Evolutionary conservation across 2,888 invertebrate species (phyloP), one percentile per base, ranked within the genome.

Genomic region (Deilephila porcellus): DNA sequence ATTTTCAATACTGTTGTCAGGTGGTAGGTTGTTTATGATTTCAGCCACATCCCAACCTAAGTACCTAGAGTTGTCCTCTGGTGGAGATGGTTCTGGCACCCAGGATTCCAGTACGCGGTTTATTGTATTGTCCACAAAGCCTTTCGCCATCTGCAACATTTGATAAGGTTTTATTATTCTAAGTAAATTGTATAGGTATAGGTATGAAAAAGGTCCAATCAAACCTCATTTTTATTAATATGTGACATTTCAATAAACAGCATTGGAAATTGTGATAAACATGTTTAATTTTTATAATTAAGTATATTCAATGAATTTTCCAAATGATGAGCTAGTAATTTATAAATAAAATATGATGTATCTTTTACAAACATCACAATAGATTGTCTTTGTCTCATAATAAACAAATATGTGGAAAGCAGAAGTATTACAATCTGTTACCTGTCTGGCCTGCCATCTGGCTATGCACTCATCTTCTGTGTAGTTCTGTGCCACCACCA

Each of bases 51-150:
- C 91, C 63, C 95, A 90, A 7, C 90, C 90, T 32, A 91, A 73
- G 70, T 86, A 85, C 70, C 87, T 81, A 37, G 92, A 86, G 76
- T 90, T 88, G 37, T 92, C 93, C 67, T 90, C 85, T 11, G 89
- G 85, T 7, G 90, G 82, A 17, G 93, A 90, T 19, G 94, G 84
- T 53, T 93, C 91, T 60, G 95, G 88, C 77, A 95, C 94, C 92
- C 95, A 96, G 32, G 94, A 94, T 83, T 97, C 97, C 75, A 97
- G 84, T n/a, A 96, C 95, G 76, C 93, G 92, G 82, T 97, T 97
- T 77, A 97, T 96, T 25, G 96, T 96, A 83, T 97, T 97, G 83
- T 97, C 97, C 60, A 97, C 95, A 87, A 96, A 96, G 70, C 96
- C 96, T 87, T 96, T 96, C 0, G 96, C 96, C 85, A 95, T 91